These are phyloP conservation scores for Pseudolaguvia tuberculata DNA, from an alignment of 2,113 vertebrate genomes.

Conservation along the genomic window DNA sequence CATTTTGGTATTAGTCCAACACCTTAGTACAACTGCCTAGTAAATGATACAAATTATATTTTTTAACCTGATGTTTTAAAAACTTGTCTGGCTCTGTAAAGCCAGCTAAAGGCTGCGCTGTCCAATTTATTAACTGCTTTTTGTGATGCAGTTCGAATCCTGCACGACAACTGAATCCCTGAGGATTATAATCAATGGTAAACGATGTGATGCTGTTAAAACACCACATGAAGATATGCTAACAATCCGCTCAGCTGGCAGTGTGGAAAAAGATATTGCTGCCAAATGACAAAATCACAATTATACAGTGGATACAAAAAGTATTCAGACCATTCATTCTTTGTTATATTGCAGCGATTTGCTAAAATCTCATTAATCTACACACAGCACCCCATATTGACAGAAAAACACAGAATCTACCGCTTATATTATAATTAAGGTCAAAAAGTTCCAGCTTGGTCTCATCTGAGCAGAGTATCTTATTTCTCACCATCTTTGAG, in stretches of 20 bases:
- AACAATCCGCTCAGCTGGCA: constrained; percentile 32
- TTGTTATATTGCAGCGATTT: no score
- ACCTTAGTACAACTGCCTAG: not conserved
- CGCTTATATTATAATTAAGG: no score
- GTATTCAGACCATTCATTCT: no score
- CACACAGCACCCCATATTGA: no score
- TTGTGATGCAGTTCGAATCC: constrained; percentile 18
- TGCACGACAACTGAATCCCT: constrained; percentile 10
- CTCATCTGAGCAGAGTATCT: no score
- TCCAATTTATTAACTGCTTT: constrained; percentile 28
- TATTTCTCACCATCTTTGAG: no score
- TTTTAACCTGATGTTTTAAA: not conserved
- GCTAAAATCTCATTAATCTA: no score
- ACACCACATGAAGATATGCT: constrained; percentile 24
- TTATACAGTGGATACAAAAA: no score
- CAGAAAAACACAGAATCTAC: no score
- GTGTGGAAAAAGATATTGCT: constrained; percentile 19
- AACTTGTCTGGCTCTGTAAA: not conserved
- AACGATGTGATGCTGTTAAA: constrained; percentile 28
- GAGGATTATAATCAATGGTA: constrained; percentile 35
- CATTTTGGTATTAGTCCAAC: no score
- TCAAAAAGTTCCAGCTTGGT: no score
- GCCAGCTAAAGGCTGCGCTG: not conserved
- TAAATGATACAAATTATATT: not conserved
- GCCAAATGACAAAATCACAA: constrained; percentile 21